These are phyloP conservation scores for Leptobrachium leishanense DNA, from an alignment of 2,113 vertebrate species.

Conservation along the genomic window DNA sequence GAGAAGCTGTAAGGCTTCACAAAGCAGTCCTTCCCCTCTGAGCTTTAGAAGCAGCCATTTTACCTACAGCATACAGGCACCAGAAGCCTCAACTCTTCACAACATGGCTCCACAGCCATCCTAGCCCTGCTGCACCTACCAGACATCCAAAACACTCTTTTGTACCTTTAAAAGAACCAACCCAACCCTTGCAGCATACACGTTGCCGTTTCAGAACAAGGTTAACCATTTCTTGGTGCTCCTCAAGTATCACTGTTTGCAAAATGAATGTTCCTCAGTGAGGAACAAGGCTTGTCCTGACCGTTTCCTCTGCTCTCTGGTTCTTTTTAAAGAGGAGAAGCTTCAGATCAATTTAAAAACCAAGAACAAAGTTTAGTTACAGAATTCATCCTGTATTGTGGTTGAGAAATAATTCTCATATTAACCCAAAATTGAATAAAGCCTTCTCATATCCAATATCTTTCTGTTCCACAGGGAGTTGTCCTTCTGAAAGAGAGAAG, in stretches of 20 bases:
- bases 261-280: neutral
- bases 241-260: neutral
- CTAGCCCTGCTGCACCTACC: slow-evolving; percentile 73
- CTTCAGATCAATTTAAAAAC: neutral
- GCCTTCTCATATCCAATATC: slow-evolving; percentile 59
- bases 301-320: neutral
- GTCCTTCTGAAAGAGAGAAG: slow-evolving; percentile 73
- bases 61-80: slow-evolving; percentile 75
- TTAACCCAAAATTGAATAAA: slow-evolving; percentile 53
- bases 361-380: neutral
- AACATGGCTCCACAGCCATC: slow-evolving; percentile 91
- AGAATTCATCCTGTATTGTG: neutral
- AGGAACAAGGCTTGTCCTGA: neutral
- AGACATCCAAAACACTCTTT: slow-evolving; percentile 59
- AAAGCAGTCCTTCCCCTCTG: slow-evolving; percentile 73
- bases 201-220: slow-evolving; percentile 47
- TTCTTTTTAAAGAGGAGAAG: neutral
- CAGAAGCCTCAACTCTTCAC: slow-evolving; percentile 82
- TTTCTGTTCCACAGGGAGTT: slow-evolving; percentile 74
- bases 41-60: slow-evolving; percentile 86
- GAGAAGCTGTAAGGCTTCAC: slow-evolving; percentile 82
- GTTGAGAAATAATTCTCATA: slow-evolving; percentile 1
- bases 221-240: slow-evolving; percentile 51
- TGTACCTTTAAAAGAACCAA: neutral
- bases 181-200: neutral